Percentiles rank a stretch among this genome's conserved stretches.
phyloP scores from a whole-genome alignment of 2,888 invertebrate genomes.

The Heliconius sara region DNA sequence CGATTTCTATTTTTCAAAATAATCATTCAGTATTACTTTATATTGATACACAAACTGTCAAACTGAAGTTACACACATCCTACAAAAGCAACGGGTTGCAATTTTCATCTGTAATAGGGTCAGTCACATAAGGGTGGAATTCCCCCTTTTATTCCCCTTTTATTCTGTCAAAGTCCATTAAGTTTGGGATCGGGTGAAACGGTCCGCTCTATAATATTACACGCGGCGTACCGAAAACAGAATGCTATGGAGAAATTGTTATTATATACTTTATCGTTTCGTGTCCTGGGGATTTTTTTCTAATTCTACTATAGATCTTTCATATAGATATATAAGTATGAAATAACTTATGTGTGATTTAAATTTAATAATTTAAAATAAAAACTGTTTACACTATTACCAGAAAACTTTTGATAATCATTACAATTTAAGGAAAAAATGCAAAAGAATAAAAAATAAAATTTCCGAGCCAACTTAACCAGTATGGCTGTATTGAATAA shows the following conservation, averaged over 20 bases:
- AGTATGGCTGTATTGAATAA: too few species aligned
- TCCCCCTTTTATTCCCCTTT: constrained; percentile 34
- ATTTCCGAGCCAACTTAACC: too few species aligned
- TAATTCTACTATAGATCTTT: background rate
- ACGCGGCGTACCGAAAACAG: background rate
- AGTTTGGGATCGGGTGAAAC: constrained; percentile 35
- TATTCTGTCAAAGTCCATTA: constrained; percentile 38
- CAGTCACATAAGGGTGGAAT: constrained; percentile 22
- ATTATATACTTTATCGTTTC: background rate
- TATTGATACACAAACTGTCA: background rate
- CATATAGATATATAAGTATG: too few species aligned
- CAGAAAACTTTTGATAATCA: too few species aligned
- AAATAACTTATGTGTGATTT: too few species aligned
- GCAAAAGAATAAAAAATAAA: too few species aligned
- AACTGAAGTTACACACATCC: background rate
- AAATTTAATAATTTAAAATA: too few species aligned
- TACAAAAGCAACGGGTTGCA: constrained; percentile 9
- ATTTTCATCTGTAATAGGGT: constrained; percentile 32
- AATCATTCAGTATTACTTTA: background rate
- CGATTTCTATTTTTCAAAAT: too few species aligned
- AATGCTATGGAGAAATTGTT: background rate
- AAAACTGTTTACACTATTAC: too few species aligned
- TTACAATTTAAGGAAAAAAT: too few species aligned
- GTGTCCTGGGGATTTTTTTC: background rate
- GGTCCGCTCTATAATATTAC: background rate